These are phyloP conservation scores for Chaetodon trifascialis DNA, from an alignment of 2,113 vertebrate genomes.

Conservation along the genomic window DNA sequence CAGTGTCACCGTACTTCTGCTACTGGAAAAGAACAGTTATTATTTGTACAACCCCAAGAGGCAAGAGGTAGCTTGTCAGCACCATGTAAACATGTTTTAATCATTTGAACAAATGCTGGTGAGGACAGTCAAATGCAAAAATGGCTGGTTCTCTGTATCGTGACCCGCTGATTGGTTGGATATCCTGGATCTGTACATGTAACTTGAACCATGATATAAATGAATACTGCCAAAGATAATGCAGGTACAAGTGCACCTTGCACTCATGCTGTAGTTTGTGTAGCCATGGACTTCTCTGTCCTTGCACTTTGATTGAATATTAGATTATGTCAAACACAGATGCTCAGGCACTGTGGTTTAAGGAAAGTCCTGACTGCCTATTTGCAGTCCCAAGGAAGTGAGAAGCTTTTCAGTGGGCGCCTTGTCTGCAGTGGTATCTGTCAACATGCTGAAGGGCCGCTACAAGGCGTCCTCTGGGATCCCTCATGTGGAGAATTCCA, in stretches of 20 bases:
- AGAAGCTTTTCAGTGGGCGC: slow-evolving; percentile 39
- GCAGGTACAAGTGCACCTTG: background rate
- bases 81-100: too few species aligned
- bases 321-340: slow-evolving; percentile 39
- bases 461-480: slow-evolving; percentile 65
- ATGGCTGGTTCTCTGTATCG: background rate
- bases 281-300: background rate
- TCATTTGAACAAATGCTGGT: too few species aligned
- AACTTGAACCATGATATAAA: slow-evolving; percentile 10
- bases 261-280: background rate
- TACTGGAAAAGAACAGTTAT: background rate
- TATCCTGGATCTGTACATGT: background rate
- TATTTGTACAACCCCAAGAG: background rate
- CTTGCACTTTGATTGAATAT: slow-evolving; percentile 29
- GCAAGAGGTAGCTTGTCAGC: too few species aligned
- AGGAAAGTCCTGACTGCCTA: slow-evolving; percentile 40
- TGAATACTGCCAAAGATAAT: background rate
- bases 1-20: background rate
- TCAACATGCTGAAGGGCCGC: slow-evolving; percentile 68
- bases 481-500: slow-evolving; percentile 62
- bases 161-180: background rate
- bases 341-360: slow-evolving; percentile 6
- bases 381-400: slow-evolving; percentile 60
- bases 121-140: background rate
- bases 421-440: slow-evolving; percentile 77